Evolutionary conservation across 2,888 invertebrate genomes (phyloP).

Genomic region (Nudaria mundana): DNA sequence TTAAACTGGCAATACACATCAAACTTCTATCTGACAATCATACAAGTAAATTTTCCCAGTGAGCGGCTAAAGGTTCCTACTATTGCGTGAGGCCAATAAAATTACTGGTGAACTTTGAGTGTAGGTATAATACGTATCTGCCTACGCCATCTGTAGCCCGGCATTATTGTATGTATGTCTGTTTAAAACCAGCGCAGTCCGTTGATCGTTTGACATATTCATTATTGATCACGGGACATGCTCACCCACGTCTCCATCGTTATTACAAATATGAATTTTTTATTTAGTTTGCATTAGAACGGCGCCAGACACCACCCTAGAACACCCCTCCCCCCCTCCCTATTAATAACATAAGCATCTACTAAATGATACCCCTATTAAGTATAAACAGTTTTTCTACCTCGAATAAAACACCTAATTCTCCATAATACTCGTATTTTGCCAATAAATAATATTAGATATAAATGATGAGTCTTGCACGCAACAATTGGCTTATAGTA

Average conservation of each 20-base stretch:
- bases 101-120: too few relatives aligned
- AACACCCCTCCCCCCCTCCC: constrained; percentile 50
- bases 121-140: too few relatives aligned
- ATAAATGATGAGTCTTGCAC: too few relatives aligned
- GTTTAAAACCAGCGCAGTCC: constrained; percentile 1
- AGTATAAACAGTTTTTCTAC: constrained; percentile 34
- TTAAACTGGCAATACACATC: too few relatives aligned
- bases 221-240: constrained; percentile 38
- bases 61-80: too few relatives aligned
- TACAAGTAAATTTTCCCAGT: too few relatives aligned
- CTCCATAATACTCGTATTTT: constrained; percentile 19
- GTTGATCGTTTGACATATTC: constrained; percentile 16
- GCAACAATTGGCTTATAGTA: too few relatives aligned
- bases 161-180: too few relatives aligned
- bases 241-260: constrained; percentile 31
- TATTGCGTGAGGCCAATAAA: too few relatives aligned
- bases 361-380: constrained; percentile 55
- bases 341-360: constrained; percentile 54
- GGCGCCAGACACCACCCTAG: constrained; percentile 38
- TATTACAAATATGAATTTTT: constrained; percentile 57
- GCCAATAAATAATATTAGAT: too few relatives aligned
- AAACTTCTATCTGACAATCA: too few relatives aligned
- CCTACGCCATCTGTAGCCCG: too few relatives aligned
- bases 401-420: constrained; percentile 28
- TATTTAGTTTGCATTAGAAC: constrained; percentile 57